These are phyloP conservation scores for Capromys pilorides DNA, from an alignment of 2,797 vertebrate genomes.

Conservation along the genomic window DNA sequence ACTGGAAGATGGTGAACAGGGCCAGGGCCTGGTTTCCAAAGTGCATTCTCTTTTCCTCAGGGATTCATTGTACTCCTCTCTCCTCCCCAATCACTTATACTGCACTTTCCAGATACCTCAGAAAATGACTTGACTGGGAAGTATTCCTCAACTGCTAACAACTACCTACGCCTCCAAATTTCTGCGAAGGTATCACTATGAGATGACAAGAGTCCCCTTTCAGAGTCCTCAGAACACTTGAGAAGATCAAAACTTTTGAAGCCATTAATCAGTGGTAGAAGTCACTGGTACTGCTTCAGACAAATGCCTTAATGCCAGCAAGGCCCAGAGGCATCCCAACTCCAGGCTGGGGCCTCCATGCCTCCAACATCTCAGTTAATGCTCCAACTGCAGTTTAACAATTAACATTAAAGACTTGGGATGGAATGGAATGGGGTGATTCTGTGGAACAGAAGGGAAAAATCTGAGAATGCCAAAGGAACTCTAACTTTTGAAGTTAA, in stretches of 20 bases:
- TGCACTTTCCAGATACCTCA: not conserved
- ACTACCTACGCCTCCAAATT: conserved; percentile 48
- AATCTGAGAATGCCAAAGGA: conserved; percentile 70
- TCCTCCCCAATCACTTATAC: not conserved
- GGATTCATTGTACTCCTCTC: not conserved
- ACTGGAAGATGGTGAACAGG: not conserved
- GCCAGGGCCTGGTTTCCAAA: conserved; percentile 32
- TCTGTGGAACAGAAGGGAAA: conserved; percentile 65
- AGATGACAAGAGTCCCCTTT: conserved; percentile 81
- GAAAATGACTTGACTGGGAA: conserved; percentile 12
- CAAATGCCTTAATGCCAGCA: conserved; percentile 85
- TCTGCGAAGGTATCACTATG: conserved; percentile 79
- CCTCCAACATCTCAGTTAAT: conserved; percentile 84
- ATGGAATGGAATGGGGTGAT: conserved; percentile 49
- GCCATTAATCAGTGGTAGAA: conserved; percentile 92
- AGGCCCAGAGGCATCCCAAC: conserved; percentile 75
- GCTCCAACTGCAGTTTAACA: conserved; percentile 85
- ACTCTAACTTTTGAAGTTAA: conserved; percentile 79
- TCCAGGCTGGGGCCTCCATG: conserved; percentile 76
- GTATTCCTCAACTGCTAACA: not conserved
- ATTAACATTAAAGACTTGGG: conserved; percentile 84
- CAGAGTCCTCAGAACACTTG: conserved; percentile 80
- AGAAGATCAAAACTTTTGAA: conserved; percentile 83
- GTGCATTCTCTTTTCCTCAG: not conserved
- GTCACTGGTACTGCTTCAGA: conserved; percentile 87